Evolutionary conservation across 2,888 invertebrate genomes (phyloP), one percentile per base, ranked within the genome.

Genomic region (Antheraea assamensis): DNA sequence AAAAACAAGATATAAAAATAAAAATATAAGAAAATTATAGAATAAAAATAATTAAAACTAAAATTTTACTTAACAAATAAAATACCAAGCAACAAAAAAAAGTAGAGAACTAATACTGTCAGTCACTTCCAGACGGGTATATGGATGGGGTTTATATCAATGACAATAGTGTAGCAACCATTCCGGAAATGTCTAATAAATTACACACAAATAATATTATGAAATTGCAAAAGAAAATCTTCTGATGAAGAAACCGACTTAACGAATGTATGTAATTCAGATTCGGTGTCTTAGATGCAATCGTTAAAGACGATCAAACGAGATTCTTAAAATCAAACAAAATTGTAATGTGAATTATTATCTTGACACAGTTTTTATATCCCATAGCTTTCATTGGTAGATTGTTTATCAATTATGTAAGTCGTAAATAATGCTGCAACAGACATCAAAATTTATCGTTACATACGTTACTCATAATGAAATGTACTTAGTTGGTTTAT

Each of bases 301-400:
- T 15, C 27, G 17, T 30, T 61, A 27, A 61, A 27, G 27, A 10
- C 27, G 27, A 61, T 61, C 61, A 61, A 61, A 61, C 61, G 61
- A 61, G 61, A 27, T 27, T 27, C 27, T 61, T 27, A 15, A 61
- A 61, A 61, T 27, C 13, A 61, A 61, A 27, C 61, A 27, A 21
- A 61, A 61, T 27, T 61, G 27, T 61, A 27, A 61, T 61, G 2
- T 61, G 61, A 61, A 61, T 61, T 61, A 61, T 27, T 61, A 61
- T 61, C 61, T 61, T 27, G 61, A 61, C 61, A 61, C 61, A 61
- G 17, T 27, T 61, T 27, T 27, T 61, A 61, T 27, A 61, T 61
- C 61, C 17, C 61, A 27, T 61, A 61, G 27, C 27, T 27, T 61
- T 61, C 27, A 61, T 2, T 61, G 10, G 13, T 61, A 27, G 27